These are phyloP conservation scores for Axinella damicornis DNA, from an alignment of 37 sponge, comb jelly and placozoan genomes.

Conservation along the genomic window DNA sequence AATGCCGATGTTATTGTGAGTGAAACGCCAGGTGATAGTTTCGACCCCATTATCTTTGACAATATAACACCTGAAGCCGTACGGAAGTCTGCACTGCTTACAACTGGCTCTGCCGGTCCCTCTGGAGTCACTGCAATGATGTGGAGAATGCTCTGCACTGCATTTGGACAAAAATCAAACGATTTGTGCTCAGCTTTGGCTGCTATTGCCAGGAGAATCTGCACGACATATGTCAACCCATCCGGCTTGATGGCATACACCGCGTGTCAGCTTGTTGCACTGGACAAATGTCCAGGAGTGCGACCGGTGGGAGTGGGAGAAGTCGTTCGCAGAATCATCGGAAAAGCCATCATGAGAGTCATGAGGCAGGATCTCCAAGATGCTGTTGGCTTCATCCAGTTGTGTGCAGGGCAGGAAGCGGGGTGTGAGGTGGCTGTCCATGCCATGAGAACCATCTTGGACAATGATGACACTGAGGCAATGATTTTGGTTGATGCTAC, in stretches of 20 bases:
- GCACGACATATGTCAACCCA: constrained; percentile 49
- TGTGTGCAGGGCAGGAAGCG: constrained; percentile 48
- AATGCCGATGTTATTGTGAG: too few relatives aligned
- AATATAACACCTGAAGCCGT: too few relatives aligned
- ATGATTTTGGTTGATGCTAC: constrained; percentile 13
- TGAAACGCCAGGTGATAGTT: too few relatives aligned
- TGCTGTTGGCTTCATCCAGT: constrained; percentile 50
- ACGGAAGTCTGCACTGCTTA: too few relatives aligned
- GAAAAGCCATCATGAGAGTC: constrained; percentile 29
- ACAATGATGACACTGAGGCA: not conserved
- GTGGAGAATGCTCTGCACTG: too few relatives aligned
- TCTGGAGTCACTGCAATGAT: too few relatives aligned
- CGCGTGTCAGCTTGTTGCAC: constrained; percentile 59
- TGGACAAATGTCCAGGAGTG: constrained; percentile 67
- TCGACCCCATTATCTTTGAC: too few relatives aligned
- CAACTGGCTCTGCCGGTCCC: too few relatives aligned
- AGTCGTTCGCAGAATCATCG: constrained; percentile 47
- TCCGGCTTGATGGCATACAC: constrained; percentile 13
- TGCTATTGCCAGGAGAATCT: constrained; percentile 43
- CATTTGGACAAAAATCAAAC: too few relatives aligned
- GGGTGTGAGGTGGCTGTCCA: constrained; percentile 35
- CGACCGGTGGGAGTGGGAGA: constrained; percentile 66
- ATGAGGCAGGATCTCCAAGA: constrained; percentile 34
- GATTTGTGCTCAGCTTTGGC: too few relatives aligned
- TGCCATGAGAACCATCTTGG: not conserved